Evolutionary conservation across 37 sponge, comb jelly and placozoan species (phyloP), one percentile per base, ranked within the genome.

Genomic region (Ephydatia muelleri): DNA sequence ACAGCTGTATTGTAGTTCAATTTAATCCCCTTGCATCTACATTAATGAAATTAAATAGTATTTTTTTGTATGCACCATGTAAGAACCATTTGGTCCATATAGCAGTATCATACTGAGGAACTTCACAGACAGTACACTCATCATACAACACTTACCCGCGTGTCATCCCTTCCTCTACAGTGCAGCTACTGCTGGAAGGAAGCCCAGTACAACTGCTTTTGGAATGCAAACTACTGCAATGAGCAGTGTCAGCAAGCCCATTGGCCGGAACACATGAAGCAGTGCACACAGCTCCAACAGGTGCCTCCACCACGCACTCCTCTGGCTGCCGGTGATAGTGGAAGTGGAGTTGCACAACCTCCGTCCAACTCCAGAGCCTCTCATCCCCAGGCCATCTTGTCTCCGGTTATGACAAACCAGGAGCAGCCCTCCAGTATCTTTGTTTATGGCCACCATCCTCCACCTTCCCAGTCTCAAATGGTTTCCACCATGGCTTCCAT

Each of bases 191-290:
- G 97, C 68, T 82, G 80, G 76, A 91, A 92, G 49, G 95, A 94
- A 85, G 97, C 95, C 38, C 85, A 81, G 76, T 94, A 94, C 87
- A 90, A 93, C 83, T 97, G 97, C 89, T 97, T 95, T 77, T 94
- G 95, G 95, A 94, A 94, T 81, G 93, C 93, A 35, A 92, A 94
- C 86, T 97, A 97, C 77, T 97, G 97, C 84, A 94, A 92, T 35
- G 93, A 94, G 71, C 72, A 68, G 12, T 97, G 97, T 49, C 97
- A 97, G 91, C 83, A 85, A 72, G 49, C 79, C 31, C 95, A 97
- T 83, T 97, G 97, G 97, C 88, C 85, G 43, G 95, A 94, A 38
- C 97, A 97, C 88, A 87, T 89, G 90, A 76, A 90, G 68, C 67
- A 80, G 77, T 95, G 96, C 82, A 80, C 81, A 0, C 86, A 90